A percentile compares a stretch with the other conserved stretches of the same genome.
Evolutionary conservation across 1,140 invertebrate species (phyloP).

Genomic region (Calephelis virginiensis): DNA sequence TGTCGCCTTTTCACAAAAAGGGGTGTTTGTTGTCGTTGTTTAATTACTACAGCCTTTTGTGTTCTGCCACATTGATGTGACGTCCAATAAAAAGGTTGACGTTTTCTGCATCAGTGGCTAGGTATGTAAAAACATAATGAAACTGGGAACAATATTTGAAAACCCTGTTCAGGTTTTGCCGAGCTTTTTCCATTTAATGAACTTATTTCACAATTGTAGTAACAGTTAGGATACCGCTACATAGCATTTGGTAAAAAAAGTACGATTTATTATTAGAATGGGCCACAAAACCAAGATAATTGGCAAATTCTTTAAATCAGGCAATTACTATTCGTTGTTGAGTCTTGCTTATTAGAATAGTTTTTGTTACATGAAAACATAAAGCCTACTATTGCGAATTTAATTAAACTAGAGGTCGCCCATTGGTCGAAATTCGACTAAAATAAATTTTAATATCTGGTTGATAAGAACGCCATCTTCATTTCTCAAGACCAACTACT

Average conservation of each 20-base stretch:
- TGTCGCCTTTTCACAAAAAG: conserved; percentile 48
- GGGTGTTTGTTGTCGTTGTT: conserved; percentile 56
- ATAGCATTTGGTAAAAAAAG: neutral
- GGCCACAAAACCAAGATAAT: neutral
- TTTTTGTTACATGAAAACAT: too few relatives aligned
- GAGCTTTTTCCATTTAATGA: neutral
- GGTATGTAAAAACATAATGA: conserved; percentile 8
- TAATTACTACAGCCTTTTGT: conserved; percentile 68
- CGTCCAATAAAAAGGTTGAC: conserved; percentile 1
- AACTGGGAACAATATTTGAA: conserved; percentile 6
- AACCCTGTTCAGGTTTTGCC: neutral
- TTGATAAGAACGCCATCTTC: too few relatives aligned
- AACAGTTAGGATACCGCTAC: neutral
- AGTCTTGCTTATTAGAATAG: too few relatives aligned
- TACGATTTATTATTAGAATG: neutral
- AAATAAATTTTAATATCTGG: too few relatives aligned
- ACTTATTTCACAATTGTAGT: neutral
- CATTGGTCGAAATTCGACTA: too few relatives aligned
- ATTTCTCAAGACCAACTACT: too few relatives aligned
- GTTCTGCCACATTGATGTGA: conserved; percentile 25
- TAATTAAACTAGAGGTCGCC: too few relatives aligned
- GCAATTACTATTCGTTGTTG: too few relatives aligned
- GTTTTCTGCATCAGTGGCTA: conserved; percentile 2
- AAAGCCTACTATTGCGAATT: too few relatives aligned
- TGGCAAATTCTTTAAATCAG: conserved; percentile 1